Conservation (phyloP, 1,140 invertebrate genomes). For the Agraylea sexmaculata region DNA sequence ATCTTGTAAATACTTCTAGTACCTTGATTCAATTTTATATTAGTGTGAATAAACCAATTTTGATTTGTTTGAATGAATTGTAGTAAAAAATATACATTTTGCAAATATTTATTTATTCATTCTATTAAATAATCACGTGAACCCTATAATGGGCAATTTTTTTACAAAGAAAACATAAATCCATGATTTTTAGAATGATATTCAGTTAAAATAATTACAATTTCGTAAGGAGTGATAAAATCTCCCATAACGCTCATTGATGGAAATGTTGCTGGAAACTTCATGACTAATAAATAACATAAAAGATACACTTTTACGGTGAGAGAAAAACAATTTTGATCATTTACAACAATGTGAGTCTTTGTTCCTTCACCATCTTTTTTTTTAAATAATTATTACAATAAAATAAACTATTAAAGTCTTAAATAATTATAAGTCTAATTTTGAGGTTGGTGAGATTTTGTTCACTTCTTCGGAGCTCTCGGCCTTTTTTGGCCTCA, state of each 20-base stretch:
- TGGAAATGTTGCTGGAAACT: too few relatives aligned
- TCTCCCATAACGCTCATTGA: too few relatives aligned
- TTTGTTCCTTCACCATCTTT: constrained; percentile 16
- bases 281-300: too few relatives aligned
- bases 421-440: constrained; percentile 15
- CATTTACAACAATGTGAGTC: constrained; percentile 17
- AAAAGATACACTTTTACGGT: too few relatives aligned
- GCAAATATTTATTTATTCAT: background rate
- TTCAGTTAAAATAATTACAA: too few relatives aligned
- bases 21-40: background rate
- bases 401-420: constrained; percentile 17
- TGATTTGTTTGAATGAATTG: background rate
- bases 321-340: too few relatives aligned
- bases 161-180: too few relatives aligned
- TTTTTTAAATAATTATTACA: too few relatives aligned
- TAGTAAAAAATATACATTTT: background rate
- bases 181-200: too few relatives aligned
- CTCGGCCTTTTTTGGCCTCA: constrained; percentile 11
- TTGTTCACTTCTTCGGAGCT: constrained; percentile 12
- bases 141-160: too few relatives aligned
- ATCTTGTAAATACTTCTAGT: background rate
- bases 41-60: background rate
- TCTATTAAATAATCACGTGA: too few relatives aligned
- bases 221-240: too few relatives aligned
- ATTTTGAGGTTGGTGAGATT: constrained; percentile 12